Conservation (phyloP, 1,140 invertebrate species). For the Drosophila yakuba region DNA sequence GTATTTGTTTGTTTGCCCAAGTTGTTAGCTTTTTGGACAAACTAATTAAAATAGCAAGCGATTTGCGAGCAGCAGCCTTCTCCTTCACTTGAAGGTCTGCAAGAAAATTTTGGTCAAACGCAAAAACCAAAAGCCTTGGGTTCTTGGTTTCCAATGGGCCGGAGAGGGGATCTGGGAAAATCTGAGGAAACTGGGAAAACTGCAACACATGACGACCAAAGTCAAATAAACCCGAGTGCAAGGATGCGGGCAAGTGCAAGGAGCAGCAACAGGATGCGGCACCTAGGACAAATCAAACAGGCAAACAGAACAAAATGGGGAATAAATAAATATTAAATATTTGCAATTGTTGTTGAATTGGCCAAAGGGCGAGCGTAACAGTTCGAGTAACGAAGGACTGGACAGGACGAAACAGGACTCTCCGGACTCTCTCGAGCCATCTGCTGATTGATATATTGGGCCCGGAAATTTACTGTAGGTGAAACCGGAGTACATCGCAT, state of each 20-base stretch:
- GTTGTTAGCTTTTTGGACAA: slow-evolving; percentile 55
- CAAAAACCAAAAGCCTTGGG: slow-evolving; percentile 28
- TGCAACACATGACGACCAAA: slow-evolving; percentile 45
- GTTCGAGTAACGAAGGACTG: background rate
- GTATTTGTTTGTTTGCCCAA: slow-evolving; percentile 43
- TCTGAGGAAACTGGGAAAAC: background rate
- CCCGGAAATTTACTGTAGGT: slow-evolving; percentile 18
- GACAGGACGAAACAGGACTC: background rate
- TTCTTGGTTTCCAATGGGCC: background rate
- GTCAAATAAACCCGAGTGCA: slow-evolving; percentile 49
- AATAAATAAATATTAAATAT: slow-evolving; percentile 82
- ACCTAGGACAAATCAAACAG: slow-evolving; percentile 28
- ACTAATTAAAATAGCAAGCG: slow-evolving; percentile 74
- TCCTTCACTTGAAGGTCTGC: background rate
- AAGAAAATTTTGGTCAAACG: slow-evolving; percentile 31
- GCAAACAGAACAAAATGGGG: slow-evolving; percentile 51
- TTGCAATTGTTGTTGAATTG: slow-evolving; percentile 57
- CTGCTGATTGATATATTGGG: slow-evolving; percentile 33
- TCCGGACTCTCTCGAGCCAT: slow-evolving; percentile 1
- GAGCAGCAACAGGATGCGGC: slow-evolving; percentile 4
- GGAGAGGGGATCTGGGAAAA: background rate
- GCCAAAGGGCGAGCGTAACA: slow-evolving; percentile 1
- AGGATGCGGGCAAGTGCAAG: background rate
- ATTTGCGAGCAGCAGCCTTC: slow-evolving; percentile 16
- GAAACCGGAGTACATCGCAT: slow-evolving; percentile 8